Base-by-base conservation (phyloP, 1,140 invertebrate species). In the Leptinotarsa undecemlineata region DNA sequence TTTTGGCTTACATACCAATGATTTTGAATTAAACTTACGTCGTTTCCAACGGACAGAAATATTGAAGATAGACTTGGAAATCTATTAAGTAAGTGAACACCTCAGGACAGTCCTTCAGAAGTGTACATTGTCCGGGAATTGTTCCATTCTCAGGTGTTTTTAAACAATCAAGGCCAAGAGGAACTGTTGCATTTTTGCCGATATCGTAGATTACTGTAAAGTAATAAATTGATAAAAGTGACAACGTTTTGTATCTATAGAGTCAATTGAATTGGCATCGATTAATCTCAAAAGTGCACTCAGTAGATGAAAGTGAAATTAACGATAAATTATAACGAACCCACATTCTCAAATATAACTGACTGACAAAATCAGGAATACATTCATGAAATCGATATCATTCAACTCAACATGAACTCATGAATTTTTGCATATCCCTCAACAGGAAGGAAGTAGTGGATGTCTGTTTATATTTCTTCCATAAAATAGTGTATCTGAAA, bases 61-160 rank as follows among this genome's bases (percentile, higher is more conserved):
- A 79, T 42, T 77, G 64, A 13, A 70, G 8, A 48, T 76, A 77
- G 26, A 77, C 68, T 19, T 78, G 20, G 15, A 74, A 67, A 60
- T 73, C 72, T 20, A 67, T 77, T 33, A 80, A 66, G 3, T 64
- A 57, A 21, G 21, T 13, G 48, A 62, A 68, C 15, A 78, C 68
- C 69, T 77, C 60, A 48, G 74, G 76, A 57, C 79, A 78, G 62
- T 79, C 76, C 51, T 78, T 72, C 2, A 81, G 17, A 1, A 81
- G 69, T 11, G 74, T 77, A 68, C 80, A 82, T 19, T 71, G 17
- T 26, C 77, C 79, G n/a, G 72, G 67, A 19, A 33, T 67, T 48
- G 72, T 76, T 51, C 33, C 20, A 33, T 73, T 75, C 14, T 11
- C 33, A 42, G 73, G 72, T 19, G 48, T 33, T 14, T 61, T 61